Base-by-base conservation (phyloP, 2,113 vertebrate genomes). In the Lutjanus erythropterus region DNA sequence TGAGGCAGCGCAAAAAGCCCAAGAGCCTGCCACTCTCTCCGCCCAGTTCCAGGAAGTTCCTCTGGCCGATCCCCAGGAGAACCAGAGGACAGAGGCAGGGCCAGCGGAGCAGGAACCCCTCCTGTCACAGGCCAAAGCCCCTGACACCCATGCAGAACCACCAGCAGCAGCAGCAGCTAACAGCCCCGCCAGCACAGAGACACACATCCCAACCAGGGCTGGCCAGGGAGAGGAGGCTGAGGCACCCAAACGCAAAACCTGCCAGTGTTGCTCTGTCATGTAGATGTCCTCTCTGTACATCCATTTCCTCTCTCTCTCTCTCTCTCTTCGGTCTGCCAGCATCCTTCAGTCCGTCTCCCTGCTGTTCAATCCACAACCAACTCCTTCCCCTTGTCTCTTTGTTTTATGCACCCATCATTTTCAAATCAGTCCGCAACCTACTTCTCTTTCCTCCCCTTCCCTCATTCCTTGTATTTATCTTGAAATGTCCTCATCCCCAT, bases 211-310 rank as follows among this genome's bases (percentile, higher is more conserved):
- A 0, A 6, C 25, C 76, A 71, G 75, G 66, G 79, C 19, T 0
- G 47, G 16, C 33, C 83, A 44, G 25, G 81, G 53, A 37, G 91
- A 72, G 23, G 86, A 65, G 8, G 39, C 12, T 1, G 65, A 60
- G 5, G 35, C 62, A 2, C 86, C 91, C 33, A 95, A 95, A 77
- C 78, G 6, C 52, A 93, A 94, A 91, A 85, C 69, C 85, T 95
- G 94, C 77, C 84, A 91, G 83, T 96, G 95, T 89, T 96, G 95
- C 87, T 88, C 93, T 0, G 62, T 96, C 85, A 95, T 96, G 94
- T 96, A 86, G 93, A 75, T 7, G 21, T 15, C 39, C 44, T 37
- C 10, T 4, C 25, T 25, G n/a, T 55, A 15, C 68, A 44, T 29
- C 46, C 2, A 66, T 39, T 25, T 60, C 1, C 70, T 37, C 65